phyloP scores from a whole-genome alignment of 37 sponge, comb jelly and placozoan genomes.

The Trichoplax adhaerens region DNA sequence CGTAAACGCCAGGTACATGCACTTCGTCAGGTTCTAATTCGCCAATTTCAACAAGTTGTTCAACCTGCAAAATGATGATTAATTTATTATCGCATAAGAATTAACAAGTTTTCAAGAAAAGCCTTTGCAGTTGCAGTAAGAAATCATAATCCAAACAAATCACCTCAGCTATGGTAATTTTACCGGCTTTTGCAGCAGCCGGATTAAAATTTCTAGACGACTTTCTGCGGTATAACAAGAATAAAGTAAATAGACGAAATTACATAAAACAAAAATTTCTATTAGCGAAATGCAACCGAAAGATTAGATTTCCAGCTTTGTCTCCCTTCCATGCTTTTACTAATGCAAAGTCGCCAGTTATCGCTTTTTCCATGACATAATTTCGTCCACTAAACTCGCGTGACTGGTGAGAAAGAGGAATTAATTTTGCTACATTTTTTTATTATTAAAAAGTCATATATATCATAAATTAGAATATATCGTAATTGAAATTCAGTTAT shows the following conservation, averaged over 20 bases:
- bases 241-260: no score
- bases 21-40: slow-evolving; percentile 56
- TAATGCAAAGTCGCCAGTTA: slow-evolving; percentile 80
- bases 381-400: slow-evolving; percentile 58
- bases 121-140: slow-evolving; percentile 1
- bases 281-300: slow-evolving; percentile 6
- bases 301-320: slow-evolving; percentile 59
- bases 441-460: no score
- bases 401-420: slow-evolving; percentile 12
- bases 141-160: background rate
- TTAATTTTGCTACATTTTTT: no score
- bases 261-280: no score
- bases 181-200: slow-evolving; percentile 82
- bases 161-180: slow-evolving; percentile 79
- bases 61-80: slow-evolving; percentile 42
- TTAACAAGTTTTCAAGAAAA: background rate
- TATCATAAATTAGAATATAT: no score
- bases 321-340: slow-evolving; percentile 91
- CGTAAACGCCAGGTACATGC: slow-evolving; percentile 73
- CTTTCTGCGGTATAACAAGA: slow-evolving; percentile 8
- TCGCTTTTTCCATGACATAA: slow-evolving; percentile 87
- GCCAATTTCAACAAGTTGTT: slow-evolving; percentile 82
- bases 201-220: slow-evolving; percentile 84
- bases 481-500: no score
- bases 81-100: background rate